Evolutionary conservation across 2,797 vertebrate genomes (phyloP), one percentile per base, ranked within the genome.

Genomic region (Rhincodon typus): DNA sequence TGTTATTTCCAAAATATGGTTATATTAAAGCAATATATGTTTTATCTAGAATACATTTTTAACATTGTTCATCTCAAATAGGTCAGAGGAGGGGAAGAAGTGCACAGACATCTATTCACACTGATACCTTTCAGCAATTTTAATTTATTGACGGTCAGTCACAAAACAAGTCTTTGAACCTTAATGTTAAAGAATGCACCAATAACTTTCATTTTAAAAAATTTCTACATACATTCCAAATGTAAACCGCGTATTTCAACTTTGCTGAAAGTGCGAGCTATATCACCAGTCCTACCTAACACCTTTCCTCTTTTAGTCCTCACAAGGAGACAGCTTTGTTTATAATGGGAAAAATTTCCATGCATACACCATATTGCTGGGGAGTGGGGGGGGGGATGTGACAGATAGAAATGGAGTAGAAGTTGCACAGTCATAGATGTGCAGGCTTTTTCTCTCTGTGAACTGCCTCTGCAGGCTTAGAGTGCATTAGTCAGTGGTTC

Each of bases 171-270:
- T 50, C 42, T n/a, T 95, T 74, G 94, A 74, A 95, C 34, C 46
- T 95, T 95, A 95, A 46, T 95, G 95, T 96, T 97, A 97, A 96
- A 0, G 87, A 97, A 97, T 96, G 96, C 38, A 17, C 72, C 96
- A 96, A 96, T 96, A 96, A 97, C 96, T 96, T 96, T 96, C 97
- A 96, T 97, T 95, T 96, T 96, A 97, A 97, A 97, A 97, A 97
- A 97, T 97, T 96, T 96, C 97, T 96, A 97, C 97, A 97, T 97
- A 97, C 97, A 97, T 97, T 97, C 97, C 97, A 97, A 96, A 96
- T 97, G 98, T 98, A 98, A 98, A 98, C 97, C 97, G 96, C 97
- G 96, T 96, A 96, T 97, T 97, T 97, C 96, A 97, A 96, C 96
- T 96, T 96, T 96, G 94, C 70, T 95, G 94, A n/a, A n/a, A 74